These are phyloP conservation scores for Lycia hirtaria DNA, from an alignment of 2,888 invertebrate genomes.

Conservation along the genomic window DNA sequence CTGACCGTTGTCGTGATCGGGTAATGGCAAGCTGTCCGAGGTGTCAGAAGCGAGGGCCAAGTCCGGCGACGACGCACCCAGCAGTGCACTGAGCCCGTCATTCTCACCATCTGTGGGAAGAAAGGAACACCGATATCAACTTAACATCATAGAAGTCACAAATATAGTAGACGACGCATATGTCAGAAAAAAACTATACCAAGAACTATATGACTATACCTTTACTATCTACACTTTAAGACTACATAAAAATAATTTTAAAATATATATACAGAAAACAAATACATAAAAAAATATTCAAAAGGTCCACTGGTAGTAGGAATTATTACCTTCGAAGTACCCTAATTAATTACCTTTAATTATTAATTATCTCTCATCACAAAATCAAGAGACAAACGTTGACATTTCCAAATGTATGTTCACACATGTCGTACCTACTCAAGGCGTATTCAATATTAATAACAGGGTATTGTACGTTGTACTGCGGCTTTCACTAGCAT, in stretches of 20 bases:
- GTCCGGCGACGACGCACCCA: constrained; percentile 75
- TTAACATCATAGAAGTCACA: no score
- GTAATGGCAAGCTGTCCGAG: constrained; percentile 77
- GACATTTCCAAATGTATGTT: not conserved
- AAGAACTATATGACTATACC: no score
- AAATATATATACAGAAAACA: no score
- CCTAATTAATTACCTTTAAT: not conserved
- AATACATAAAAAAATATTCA: not conserved
- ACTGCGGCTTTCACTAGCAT: constrained; percentile 29
- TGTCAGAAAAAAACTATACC: no score
- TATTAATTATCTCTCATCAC: not conserved
- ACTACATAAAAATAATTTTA: no score
- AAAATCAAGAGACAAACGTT: not conserved
- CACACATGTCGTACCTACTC: not conserved
- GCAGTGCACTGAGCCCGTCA: constrained; percentile 69
- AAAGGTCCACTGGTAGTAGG: no score
- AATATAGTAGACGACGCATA: no score
- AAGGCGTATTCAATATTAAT: constrained; percentile 18
- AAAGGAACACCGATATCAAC: no score
- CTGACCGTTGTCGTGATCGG: constrained; percentile 79
- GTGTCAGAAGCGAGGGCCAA: constrained; percentile 75
- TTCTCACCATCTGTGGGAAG: constrained; percentile 68
- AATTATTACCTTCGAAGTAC: no score
- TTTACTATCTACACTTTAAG: no score
- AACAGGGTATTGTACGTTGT: constrained; percentile 25